Base-by-base conservation (phyloP, 37 sponge, comb jelly and placozoan genomes). In the Haliclona indistincta region DNA sequence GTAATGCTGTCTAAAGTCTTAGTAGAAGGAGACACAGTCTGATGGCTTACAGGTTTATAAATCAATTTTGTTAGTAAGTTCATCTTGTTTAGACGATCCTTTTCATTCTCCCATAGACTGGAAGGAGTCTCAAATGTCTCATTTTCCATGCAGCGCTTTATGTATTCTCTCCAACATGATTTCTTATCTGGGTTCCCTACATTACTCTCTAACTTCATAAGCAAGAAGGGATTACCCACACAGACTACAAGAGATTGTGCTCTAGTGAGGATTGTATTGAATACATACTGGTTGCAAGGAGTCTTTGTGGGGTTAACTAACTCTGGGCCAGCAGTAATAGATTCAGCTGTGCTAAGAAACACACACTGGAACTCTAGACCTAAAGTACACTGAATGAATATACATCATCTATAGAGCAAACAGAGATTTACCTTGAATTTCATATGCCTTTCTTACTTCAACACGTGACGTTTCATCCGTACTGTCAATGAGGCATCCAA, bases 211-310 rank as follows among this genome's bases (percentile, higher is more conserved):
- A 60, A 60, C 22, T 56, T 38, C 5, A 90, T 76, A 1, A 90
- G 63, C 36, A 73, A 55, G 67, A 84, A 84, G 0, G 90, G 90
- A 38, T 90, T 90, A 4, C 90, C 89, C 15, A 89, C 80, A 44
- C 53, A 67, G 22, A 89, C 84, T 53, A 89, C 84, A 4, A 89
- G 75, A 28, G 79, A 83, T 58, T 79, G 73, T n/a, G n/a, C n/a
- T n/a, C n/a, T n/a, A n/a, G n/a, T n/a, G n/a, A 19, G 86, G 20
- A 81, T 78, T 30, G 91, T 90, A 67, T 90, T 90, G 47, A 90
- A 90, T 11, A 79, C 75, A 56, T 77, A 75, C 13, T 54, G 69
- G 47, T 81, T 62, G 64, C 77, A 81, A 6, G 84, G 26, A 30
- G 71, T 85, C 62, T 90, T 90, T 36, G 86, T 85, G 0, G 73